phyloP scores from a whole-genome alignment of 2,888 invertebrate genomes.

The Notodonta ziczac region DNA sequence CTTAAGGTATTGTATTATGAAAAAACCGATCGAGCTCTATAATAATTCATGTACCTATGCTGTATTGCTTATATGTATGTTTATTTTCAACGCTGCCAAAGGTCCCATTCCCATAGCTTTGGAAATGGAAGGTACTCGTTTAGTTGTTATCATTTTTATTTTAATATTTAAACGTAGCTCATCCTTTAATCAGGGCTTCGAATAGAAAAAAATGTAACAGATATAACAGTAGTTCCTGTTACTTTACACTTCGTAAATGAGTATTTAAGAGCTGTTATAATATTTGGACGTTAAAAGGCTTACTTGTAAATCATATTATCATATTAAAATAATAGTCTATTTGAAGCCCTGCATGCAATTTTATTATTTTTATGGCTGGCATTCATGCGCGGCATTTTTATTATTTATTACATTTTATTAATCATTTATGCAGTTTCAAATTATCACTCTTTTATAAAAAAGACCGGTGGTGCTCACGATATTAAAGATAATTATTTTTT shows the following conservation, averaged over 20 bases:
- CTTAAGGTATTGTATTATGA: too few relatives aligned
- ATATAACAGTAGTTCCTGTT: too few relatives aligned
- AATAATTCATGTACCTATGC: constrained; percentile 40
- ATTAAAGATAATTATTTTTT: not conserved
- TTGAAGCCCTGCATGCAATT: constrained; percentile 9
- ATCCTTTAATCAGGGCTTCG: constrained; percentile 20
- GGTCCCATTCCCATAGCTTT: constrained; percentile 84
- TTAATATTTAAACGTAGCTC: constrained; percentile 7
- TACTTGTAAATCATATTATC: not conserved
- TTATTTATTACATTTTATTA: not conserved
- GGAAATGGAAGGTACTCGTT: constrained; percentile 81
- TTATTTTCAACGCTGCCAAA: constrained; percentile 79
- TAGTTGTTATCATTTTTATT: constrained; percentile 50
- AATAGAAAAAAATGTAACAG: constrained; percentile 4
- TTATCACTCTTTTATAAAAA: not conserved
- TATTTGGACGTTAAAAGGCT: too few relatives aligned
- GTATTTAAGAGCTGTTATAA: too few relatives aligned
- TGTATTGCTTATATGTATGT: constrained; percentile 71
- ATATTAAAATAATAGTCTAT: not conserved
- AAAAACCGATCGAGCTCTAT: constrained; percentile 18
- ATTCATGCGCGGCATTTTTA: constrained; percentile 19
- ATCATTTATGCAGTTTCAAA: not conserved
- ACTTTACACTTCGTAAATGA: too few relatives aligned
- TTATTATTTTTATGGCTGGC: constrained; percentile 34
- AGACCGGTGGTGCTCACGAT: not conserved